Evolutionary conservation across 2,888 invertebrate genomes (phyloP).

Genomic region (Icerya purchasi): DNA sequence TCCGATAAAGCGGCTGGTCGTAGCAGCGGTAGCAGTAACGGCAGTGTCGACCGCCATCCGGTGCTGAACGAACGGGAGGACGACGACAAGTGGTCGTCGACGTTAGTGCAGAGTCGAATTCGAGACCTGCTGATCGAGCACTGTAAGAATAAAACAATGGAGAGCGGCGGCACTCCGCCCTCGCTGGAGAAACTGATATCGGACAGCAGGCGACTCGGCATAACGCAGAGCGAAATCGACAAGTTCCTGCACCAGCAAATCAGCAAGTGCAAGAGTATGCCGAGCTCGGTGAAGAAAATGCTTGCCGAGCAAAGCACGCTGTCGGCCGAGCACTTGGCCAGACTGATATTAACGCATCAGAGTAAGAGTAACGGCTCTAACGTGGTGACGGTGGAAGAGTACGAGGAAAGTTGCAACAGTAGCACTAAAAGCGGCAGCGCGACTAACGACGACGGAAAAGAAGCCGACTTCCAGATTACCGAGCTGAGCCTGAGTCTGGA

Average conservation of each 20-base stretch:
- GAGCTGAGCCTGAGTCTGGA: conserved; percentile 33
- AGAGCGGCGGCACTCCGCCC: conserved; percentile 1
- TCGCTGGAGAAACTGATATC: conserved; percentile 15
- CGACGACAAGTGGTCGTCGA: background rate
- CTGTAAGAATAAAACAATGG: conserved; percentile 4
- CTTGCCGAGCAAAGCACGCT: background rate
- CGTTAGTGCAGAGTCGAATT: conserved; percentile 10
- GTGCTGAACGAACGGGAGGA: background rate
- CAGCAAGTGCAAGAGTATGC: conserved; percentile 4
- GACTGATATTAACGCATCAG: background rate
- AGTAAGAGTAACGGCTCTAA: background rate
- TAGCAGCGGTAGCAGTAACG: background rate
- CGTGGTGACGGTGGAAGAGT: background rate
- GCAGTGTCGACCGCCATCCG: background rate
- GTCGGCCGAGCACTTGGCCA: background rate
- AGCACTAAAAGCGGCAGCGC: background rate
- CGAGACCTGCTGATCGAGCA: conserved; percentile 14
- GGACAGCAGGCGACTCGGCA: conserved; percentile 17
- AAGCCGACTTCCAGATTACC: conserved; percentile 26
- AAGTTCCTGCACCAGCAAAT: conserved; percentile 30
- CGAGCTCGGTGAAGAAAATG: background rate
- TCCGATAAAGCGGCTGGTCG: background rate
- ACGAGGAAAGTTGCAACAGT: background rate
- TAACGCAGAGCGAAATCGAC: conserved; percentile 26
- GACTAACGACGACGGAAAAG: background rate